Conservation (phyloP, 2,888 invertebrate species). For the Platerodrilus igneus region DNA sequence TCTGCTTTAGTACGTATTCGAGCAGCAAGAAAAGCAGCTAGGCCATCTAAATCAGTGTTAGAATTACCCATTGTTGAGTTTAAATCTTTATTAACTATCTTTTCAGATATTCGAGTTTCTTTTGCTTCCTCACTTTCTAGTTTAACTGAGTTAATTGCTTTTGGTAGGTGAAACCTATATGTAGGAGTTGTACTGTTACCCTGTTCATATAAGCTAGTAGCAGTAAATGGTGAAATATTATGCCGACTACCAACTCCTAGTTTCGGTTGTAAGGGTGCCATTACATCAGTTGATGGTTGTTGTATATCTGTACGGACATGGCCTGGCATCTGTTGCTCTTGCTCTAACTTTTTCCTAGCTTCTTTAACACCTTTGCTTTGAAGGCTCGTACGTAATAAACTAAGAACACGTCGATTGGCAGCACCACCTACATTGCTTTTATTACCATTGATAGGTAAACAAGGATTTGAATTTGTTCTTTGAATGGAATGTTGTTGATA, state of each 20-base stretch:
- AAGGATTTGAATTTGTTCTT: constrained; percentile 36
- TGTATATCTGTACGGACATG: constrained; percentile 39
- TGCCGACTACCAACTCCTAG: constrained; percentile 49
- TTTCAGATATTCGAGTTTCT: constrained; percentile 20
- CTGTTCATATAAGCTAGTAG: constrained; percentile 51
- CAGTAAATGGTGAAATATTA: constrained; percentile 55
- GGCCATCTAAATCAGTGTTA: constrained; percentile 49
- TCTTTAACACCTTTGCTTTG: constrained; percentile 60
- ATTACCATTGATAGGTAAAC: constrained; percentile 29
- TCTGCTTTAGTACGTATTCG: constrained; percentile 84
- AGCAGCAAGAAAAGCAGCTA: constrained; percentile 61
- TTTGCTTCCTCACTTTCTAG: constrained; percentile 48
- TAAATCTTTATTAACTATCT: constrained; percentile 22
- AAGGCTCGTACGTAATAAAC: constrained; percentile 65
- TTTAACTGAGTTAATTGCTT: constrained; percentile 63
- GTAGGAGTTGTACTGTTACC: constrained; percentile 50
- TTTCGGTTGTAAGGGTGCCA: constrained; percentile 48
- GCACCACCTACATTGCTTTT: constrained; percentile 46
- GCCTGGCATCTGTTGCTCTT: constrained; percentile 30
- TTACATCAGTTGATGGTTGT: constrained; percentile 46
- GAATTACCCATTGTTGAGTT: constrained; percentile 35
- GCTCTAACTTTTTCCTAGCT: constrained; percentile 51
- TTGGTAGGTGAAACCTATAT: constrained; percentile 63
- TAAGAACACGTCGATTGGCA: constrained; percentile 67
- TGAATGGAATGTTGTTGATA: constrained; percentile 31